These are phyloP conservation scores for Prionace glauca DNA, from an alignment of 2,797 vertebrate species.

Conservation along the genomic window DNA sequence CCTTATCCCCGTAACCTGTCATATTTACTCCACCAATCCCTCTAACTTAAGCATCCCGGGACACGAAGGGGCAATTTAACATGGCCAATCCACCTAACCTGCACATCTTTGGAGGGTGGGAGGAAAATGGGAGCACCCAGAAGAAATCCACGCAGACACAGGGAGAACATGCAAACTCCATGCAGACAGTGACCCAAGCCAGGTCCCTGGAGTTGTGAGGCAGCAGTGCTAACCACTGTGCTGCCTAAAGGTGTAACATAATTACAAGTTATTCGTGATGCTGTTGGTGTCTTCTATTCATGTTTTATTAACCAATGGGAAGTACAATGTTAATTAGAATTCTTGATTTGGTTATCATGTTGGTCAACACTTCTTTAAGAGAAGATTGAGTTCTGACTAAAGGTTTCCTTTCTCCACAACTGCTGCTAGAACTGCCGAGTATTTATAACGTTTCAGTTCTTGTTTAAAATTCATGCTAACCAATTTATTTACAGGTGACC, in stretches of 20 bases:
- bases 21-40: too few relatives aligned
- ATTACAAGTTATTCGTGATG: neutral
- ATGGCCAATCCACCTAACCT: too few relatives aligned
- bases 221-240: too few relatives aligned
- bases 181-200: too few relatives aligned
- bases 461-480: neutral
- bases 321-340: neutral
- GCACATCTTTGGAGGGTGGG: too few relatives aligned
- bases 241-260: neutral
- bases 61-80: too few relatives aligned
- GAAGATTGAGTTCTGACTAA: neutral
- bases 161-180: too few relatives aligned
- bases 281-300: neutral
- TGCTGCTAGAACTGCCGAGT: neutral
- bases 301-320: neutral
- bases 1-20: too few relatives aligned
- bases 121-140: too few relatives aligned
- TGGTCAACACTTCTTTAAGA: neutral
- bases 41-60: too few relatives aligned
- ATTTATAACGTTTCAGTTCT: neutral
- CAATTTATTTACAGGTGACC: slow-evolving; percentile 58
- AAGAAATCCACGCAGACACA: too few relatives aligned
- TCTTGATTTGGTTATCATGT: neutral
- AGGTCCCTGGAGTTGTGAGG: too few relatives aligned
- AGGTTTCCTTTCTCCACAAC: neutral